Conservation (phyloP, 2,888 invertebrate species). For the Iphiclides podalirius region DNA sequence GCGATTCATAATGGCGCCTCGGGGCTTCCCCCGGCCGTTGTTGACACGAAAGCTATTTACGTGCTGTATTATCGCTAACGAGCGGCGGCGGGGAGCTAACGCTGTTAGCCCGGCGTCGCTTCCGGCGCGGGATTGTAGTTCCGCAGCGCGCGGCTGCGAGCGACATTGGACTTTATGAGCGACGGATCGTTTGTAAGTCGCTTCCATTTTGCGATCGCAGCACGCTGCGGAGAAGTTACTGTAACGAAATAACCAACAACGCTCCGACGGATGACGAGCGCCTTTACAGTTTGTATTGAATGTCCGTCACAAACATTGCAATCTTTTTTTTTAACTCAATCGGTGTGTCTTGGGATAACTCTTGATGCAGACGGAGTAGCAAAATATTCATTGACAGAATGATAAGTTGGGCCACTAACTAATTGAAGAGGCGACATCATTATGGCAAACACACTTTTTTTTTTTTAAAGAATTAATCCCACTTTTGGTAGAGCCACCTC, state of each 20-base stretch:
- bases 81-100: constrained; percentile 36
- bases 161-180: constrained; percentile 12
- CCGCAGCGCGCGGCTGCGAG: constrained; percentile 36
- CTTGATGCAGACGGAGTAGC: too few relatives aligned
- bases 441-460: too few relatives aligned
- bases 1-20: constrained; percentile 3
- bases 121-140: constrained; percentile 64
- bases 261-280: background rate
- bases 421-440: too few relatives aligned
- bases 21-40: constrained; percentile 9
- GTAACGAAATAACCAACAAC: background rate
- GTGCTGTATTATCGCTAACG: constrained; percentile 23
- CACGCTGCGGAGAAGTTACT: background rate
- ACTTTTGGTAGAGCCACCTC: too few relatives aligned
- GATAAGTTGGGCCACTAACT: too few relatives aligned
- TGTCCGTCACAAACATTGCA: too few relatives aligned
- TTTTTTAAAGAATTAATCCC: too few relatives aligned
- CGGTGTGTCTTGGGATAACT: too few relatives aligned
- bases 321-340: too few relatives aligned
- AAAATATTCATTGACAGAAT: too few relatives aligned
- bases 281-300: background rate
- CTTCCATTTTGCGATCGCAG: background rate
- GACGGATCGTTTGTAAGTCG: background rate
- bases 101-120: constrained; percentile 44
- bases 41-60: constrained; percentile 25